These are phyloP conservation scores for Tenthredo distinguenda DNA, from an alignment of 2,888 invertebrate genomes.

Conservation along the genomic window DNA sequence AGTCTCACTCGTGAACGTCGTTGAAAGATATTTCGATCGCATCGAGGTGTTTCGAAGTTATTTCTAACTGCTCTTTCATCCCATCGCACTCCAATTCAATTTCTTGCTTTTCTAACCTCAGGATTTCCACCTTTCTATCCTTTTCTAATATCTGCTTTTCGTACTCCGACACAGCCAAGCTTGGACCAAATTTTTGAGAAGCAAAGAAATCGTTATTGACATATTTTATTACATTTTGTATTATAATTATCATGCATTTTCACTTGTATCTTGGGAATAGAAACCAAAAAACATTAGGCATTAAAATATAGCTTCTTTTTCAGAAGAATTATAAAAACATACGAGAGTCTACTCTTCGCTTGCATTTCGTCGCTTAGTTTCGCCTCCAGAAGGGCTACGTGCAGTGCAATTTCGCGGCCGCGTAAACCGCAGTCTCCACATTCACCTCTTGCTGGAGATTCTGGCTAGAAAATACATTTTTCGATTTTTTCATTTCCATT, in stretches of 20 bases:
- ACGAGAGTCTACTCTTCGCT: conserved; percentile 15
- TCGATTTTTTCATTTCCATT: too few species aligned
- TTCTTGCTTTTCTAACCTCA: conserved; percentile 43
- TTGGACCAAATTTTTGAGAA: background rate
- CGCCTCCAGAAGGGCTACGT: conserved; percentile 24
- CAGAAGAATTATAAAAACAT: background rate
- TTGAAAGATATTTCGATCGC: conserved; percentile 46
- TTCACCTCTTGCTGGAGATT: conserved; percentile 19
- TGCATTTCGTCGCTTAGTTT: conserved; percentile 43
- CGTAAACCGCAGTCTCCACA: conserved; percentile 40
- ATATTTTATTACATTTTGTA: background rate
- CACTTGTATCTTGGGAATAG: background rate
- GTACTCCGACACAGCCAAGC: conserved; percentile 43
- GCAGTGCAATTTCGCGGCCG: conserved; percentile 21
- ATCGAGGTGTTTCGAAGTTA: conserved; percentile 49
- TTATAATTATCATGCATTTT: background rate
- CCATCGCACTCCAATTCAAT: conserved; percentile 41
- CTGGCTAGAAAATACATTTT: background rate
- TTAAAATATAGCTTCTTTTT: background rate
- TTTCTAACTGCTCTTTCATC: conserved; percentile 48
- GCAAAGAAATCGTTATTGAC: background rate
- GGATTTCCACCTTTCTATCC: conserved; percentile 46
- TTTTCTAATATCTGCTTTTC: conserved; percentile 53
- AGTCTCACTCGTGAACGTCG: conserved; percentile 51
- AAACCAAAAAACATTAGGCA: background rate